These are phyloP conservation scores for Adelphocoris suturalis DNA, from an alignment of 2,888 invertebrate genomes.

Conservation along the genomic window DNA sequence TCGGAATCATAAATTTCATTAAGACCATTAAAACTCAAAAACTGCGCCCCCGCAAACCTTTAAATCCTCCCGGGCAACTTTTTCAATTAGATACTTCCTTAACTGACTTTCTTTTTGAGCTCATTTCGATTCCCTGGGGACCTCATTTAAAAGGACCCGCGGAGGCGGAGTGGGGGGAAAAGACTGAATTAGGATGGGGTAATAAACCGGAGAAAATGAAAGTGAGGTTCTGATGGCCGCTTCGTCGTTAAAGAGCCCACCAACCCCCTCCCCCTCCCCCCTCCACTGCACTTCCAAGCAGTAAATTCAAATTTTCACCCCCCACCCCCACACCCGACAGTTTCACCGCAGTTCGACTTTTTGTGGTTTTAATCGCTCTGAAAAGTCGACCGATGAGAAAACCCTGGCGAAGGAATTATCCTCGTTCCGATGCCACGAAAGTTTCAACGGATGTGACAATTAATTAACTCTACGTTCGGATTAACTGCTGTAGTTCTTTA, in stretches of 20 bases:
- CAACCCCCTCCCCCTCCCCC: too few species aligned
- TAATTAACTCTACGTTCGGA: too few species aligned
- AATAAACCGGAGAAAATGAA: conserved; percentile 65
- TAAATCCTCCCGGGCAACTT: conserved; percentile 59
- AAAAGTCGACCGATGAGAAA: neutral
- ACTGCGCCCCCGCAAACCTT: conserved; percentile 44
- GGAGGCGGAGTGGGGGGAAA: conserved; percentile 6
- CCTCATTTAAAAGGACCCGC: conserved; percentile 53
- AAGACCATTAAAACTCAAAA: conserved; percentile 62
- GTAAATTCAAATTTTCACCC: neutral
- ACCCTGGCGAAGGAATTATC: neutral
- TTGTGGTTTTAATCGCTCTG: neutral
- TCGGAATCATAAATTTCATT: conserved; percentile 63
- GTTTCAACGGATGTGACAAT: neutral
- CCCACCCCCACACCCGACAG: neutral
- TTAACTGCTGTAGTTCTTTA: too few species aligned
- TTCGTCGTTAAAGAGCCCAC: neutral
- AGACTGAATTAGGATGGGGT: conserved; percentile 66
- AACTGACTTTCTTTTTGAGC: conserved; percentile 63
- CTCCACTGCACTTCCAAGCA: neutral
- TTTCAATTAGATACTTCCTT: conserved; percentile 67
- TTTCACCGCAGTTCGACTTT: neutral
- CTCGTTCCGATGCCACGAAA: neutral
- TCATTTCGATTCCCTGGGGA: conserved; percentile 64
- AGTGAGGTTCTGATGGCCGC: conserved; percentile 57